Conservation (phyloP, 2,888 invertebrate genomes). For the Adela reaumurella region DNA sequence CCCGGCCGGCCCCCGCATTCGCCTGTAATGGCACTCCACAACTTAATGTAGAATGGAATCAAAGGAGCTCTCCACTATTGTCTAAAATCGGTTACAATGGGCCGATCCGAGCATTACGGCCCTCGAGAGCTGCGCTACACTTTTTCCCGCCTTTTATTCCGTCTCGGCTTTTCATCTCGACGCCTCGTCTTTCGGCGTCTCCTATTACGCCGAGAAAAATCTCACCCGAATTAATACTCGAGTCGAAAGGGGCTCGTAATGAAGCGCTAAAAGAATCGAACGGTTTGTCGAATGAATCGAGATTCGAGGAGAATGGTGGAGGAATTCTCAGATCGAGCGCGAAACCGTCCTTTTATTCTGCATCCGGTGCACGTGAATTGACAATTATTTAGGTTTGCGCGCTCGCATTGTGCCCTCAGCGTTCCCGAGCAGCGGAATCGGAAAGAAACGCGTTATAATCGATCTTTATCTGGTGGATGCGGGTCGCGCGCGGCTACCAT, state of each 20-base stretch:
- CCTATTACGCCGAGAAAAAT: not conserved
- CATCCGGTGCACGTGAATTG: constrained; percentile 47
- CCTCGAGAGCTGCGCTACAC: not conserved
- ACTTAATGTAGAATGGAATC: not conserved
- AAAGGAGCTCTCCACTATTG: not conserved
- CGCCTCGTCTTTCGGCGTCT: not conserved
- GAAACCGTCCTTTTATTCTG: constrained; percentile 34
- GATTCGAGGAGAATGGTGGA: not conserved
- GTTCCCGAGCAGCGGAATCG: not conserved
- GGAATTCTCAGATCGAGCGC: not conserved
- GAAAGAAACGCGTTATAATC: constrained; percentile 18
- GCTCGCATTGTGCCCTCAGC: not conserved
- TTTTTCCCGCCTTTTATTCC: not conserved
- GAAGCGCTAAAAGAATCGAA: too few species aligned
- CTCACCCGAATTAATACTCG: not conserved
- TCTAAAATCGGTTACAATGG: not conserved
- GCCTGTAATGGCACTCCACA: not conserved
- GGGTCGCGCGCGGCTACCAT: constrained; percentile 12
- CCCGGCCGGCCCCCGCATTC: not conserved
- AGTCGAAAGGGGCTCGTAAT: not conserved
- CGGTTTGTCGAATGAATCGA: too few species aligned
- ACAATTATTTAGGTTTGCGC: constrained; percentile 18
- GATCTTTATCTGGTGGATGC: constrained; percentile 28
- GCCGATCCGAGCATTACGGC: not conserved
- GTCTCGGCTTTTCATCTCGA: not conserved